phyloP scores from a whole-genome alignment of 2,113 vertebrate species.

The Capreolus pygargus region DNA sequence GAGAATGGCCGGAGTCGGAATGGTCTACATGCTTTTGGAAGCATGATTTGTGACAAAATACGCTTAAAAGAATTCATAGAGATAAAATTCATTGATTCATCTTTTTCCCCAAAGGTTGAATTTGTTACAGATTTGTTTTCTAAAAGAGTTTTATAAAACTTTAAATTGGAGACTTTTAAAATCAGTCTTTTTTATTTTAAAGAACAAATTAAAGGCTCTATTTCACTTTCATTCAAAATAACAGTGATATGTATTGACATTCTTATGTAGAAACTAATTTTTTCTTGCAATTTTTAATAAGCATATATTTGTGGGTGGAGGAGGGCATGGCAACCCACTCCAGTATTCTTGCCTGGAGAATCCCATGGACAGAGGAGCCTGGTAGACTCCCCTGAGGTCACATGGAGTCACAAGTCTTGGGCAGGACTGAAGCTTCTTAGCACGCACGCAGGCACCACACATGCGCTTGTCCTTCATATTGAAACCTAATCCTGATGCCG shows the following conservation, averaged over 20 bases:
- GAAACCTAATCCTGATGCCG: background rate
- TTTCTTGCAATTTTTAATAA: background rate
- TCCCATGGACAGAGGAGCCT: background rate
- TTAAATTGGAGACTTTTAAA: background rate
- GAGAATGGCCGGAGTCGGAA: background rate
- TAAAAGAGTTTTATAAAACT: background rate
- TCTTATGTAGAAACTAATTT: background rate
- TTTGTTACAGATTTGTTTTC: background rate
- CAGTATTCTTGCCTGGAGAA: background rate
- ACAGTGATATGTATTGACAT: background rate
- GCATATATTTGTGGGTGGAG: background rate
- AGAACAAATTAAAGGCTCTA: background rate
- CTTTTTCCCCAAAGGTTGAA: background rate
- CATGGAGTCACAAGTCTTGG: background rate
- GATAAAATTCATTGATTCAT: background rate
- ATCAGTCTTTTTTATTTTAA: background rate
- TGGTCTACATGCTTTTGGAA: background rate
- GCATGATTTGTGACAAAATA: background rate
- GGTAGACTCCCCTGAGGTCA: background rate
- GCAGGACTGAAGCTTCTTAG: background rate
- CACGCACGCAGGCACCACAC: fast-evolving
- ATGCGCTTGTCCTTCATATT: background rate
- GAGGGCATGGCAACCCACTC: background rate
- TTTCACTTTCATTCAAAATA: background rate
- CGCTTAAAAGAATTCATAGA: background rate